Evolutionary conservation across 92 coral and sea anemone species (phyloP).

Genomic region (Siderastrea radians): DNA sequence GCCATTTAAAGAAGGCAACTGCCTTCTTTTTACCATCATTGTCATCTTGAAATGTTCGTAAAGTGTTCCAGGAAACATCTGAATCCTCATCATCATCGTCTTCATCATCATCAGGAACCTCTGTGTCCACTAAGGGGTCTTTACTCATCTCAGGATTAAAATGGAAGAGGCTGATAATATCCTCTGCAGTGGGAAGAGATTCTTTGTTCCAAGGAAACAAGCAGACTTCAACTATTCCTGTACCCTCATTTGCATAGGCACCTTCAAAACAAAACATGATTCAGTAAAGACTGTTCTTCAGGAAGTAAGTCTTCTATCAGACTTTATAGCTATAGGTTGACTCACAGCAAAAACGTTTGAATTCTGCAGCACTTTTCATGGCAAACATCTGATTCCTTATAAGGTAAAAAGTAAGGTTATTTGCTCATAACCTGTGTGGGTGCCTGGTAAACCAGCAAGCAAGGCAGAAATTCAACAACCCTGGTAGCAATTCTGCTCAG

Average conservation of each 20-base stretch:
- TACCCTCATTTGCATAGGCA: slow-evolving; percentile 57
- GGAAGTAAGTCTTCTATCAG: too few relatives aligned
- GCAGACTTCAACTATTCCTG: slow-evolving; percentile 39
- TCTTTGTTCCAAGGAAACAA: slow-evolving; percentile 71
- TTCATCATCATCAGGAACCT: background rate
- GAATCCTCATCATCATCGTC: slow-evolving; percentile 28
- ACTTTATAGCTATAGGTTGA: too few relatives aligned
- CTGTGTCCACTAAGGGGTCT: background rate
- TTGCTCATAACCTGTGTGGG: too few relatives aligned
- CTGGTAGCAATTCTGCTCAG: too few relatives aligned
- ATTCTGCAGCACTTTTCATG: too few relatives aligned
- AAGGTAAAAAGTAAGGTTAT: too few relatives aligned
- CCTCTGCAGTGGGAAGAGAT: slow-evolving; percentile 50
- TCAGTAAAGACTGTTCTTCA: too few relatives aligned
- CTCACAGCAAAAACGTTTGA: too few relatives aligned
- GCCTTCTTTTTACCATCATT: slow-evolving; percentile 22
- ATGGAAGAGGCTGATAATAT: slow-evolving; percentile 37
- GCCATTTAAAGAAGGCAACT: slow-evolving; percentile 44
- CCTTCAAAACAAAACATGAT: background rate
- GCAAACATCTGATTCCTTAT: too few relatives aligned
- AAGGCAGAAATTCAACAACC: too few relatives aligned
- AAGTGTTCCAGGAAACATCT: slow-evolving; percentile 15
- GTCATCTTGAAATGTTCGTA: slow-evolving; percentile 18
- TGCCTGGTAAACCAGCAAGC: too few relatives aligned
- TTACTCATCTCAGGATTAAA: slow-evolving; percentile 66